Conservation (phyloP, 2,888 invertebrate genomes). For the Apodemia hepburni region DNA sequence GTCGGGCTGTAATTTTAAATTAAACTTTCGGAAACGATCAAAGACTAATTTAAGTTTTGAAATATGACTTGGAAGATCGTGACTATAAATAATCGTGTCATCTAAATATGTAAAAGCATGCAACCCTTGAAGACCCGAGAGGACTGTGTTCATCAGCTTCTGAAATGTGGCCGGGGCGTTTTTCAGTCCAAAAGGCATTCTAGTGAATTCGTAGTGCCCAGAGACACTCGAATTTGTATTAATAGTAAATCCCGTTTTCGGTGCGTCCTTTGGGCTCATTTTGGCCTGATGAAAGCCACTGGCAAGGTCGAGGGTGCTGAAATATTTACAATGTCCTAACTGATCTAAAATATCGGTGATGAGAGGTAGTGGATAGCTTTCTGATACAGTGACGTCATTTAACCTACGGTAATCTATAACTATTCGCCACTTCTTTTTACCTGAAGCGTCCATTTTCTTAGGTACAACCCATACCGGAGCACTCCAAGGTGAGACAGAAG, state of each 20-base stretch:
- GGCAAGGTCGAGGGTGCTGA: not conserved
- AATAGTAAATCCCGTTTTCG: slow-evolving; percentile 15
- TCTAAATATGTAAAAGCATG: slow-evolving; percentile 21
- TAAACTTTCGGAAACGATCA: slow-evolving; percentile 14
- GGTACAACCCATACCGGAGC: slow-evolving; percentile 28
- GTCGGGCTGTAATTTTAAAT: slow-evolving; percentile 33
- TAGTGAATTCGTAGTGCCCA: slow-evolving; percentile 22
- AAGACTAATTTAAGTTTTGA: slow-evolving; percentile 23
- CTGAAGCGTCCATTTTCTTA: slow-evolving; percentile 20
- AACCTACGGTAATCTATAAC: slow-evolving; percentile 36
- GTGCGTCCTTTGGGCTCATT: slow-evolving; percentile 13
- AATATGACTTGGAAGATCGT: slow-evolving; percentile 19
- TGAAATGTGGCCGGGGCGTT: slow-evolving; percentile 17
- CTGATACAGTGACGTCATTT: slow-evolving; percentile 24
- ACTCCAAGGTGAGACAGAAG: slow-evolving; percentile 26
- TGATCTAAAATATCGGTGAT: slow-evolving; percentile 24
- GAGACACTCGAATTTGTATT: slow-evolving; percentile 18
- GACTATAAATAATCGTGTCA: slow-evolving; percentile 16
- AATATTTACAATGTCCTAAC: not conserved
- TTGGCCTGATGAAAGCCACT: slow-evolving; percentile 7
- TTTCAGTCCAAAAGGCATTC: slow-evolving; percentile 24
- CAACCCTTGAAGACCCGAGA: slow-evolving; percentile 20
- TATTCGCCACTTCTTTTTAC: slow-evolving; percentile 35
- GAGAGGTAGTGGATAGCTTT: slow-evolving; percentile 26
- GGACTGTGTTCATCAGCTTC: slow-evolving; percentile 19